Evolutionary conservation across 1,140 invertebrate species (phyloP).

Genomic region (Paralvinella palmiformis): DNA sequence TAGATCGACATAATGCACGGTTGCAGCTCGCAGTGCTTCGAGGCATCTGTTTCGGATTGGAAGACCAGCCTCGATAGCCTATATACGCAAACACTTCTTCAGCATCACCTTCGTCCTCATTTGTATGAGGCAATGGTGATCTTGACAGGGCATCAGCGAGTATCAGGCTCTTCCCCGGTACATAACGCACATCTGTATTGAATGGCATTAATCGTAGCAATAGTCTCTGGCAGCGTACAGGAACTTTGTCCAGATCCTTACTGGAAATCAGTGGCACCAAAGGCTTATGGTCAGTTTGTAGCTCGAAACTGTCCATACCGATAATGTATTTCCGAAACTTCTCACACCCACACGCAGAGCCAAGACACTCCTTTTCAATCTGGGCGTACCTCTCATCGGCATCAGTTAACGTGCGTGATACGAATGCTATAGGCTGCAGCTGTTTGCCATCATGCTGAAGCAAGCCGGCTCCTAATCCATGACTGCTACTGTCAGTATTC

Average conservation of each 20-base stretch:
- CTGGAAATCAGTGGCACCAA: conserved; percentile 22
- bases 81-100: too few species aligned
- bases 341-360: conserved; percentile 34
- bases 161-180: conserved; percentile 22
- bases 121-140: too few species aligned
- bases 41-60: too few species aligned
- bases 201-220: conserved; percentile 19
- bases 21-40: too few species aligned
- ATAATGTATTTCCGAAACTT: conserved; percentile 54
- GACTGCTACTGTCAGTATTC: conserved; percentile 21
- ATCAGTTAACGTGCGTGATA: conserved; percentile 22
- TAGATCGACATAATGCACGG: too few species aligned
- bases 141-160: conserved; percentile 21
- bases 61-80: too few species aligned
- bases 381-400: conserved; percentile 30
- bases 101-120: too few species aligned
- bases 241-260: conserved; percentile 13
- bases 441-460: conserved; percentile 15
- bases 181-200: conserved; percentile 17
- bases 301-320: conserved; percentile 33
- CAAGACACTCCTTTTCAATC: conserved; percentile 24
- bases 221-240: conserved; percentile 21
- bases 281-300: conserved; percentile 40
- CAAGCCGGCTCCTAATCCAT: conserved; percentile 25
- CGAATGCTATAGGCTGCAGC: conserved; percentile 23